Percentiles rank a stretch among this genome's conserved stretches.
Evolutionary conservation across 1,140 invertebrate species (phyloP).

Genomic region (Melitaea cinxia): DNA sequence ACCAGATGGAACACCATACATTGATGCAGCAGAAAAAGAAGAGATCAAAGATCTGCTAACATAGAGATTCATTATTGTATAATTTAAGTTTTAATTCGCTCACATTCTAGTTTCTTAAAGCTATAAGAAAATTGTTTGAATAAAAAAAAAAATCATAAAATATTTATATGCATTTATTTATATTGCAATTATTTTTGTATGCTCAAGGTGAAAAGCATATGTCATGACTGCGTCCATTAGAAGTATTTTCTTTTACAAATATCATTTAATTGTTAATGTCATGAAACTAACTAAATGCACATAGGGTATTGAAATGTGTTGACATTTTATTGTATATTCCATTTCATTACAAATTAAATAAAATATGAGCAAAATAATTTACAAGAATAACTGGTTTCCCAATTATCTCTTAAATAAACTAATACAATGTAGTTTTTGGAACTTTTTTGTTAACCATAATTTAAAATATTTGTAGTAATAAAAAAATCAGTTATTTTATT

Average conservation of each 20-base stretch:
- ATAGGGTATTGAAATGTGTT: slow-evolving; percentile 31
- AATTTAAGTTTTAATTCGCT: slow-evolving; percentile 45
- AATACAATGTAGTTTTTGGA: background rate
- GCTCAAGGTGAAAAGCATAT: slow-evolving; percentile 61
- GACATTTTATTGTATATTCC: slow-evolving; percentile 23
- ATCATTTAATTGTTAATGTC: slow-evolving; percentile 24
- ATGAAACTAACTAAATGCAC: slow-evolving; percentile 29
- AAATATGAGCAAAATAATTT: background rate
- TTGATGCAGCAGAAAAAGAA: slow-evolving; percentile 94
- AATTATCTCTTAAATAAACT: no score
- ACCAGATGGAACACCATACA: slow-evolving; percentile 92
- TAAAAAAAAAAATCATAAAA: slow-evolving; percentile 58
- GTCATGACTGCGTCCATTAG: slow-evolving; percentile 73
- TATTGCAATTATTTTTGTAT: slow-evolving; percentile 76
- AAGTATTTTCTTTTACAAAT: slow-evolving; percentile 46
- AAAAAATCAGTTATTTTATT: background rate
- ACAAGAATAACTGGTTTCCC: background rate
- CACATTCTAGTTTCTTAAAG: slow-evolving; percentile 62
- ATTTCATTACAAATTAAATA: background rate
- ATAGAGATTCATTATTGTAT: slow-evolving; percentile 51
- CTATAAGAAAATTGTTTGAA: slow-evolving; percentile 57
- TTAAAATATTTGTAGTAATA: background rate
- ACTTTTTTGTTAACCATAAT: background rate
- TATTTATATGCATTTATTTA: slow-evolving; percentile 80
- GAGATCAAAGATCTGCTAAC: slow-evolving; percentile 90